These are phyloP conservation scores for Sipha maydis DNA, from an alignment of 2,888 invertebrate species.

Conservation along the genomic window DNA sequence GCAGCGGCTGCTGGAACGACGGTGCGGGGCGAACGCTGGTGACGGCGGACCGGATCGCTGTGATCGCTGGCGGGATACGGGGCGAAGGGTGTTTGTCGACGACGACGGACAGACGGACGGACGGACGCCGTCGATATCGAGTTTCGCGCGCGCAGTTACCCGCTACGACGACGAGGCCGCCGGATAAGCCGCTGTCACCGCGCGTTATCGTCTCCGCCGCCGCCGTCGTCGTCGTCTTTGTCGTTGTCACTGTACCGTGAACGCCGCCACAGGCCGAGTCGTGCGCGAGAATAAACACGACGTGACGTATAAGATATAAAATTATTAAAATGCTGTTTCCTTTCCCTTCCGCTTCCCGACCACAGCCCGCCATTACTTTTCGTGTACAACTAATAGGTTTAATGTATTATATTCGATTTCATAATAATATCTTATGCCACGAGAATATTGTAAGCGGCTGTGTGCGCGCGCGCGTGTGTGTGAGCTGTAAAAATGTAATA, in stretches of 20 bases:
- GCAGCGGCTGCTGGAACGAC: neutral
- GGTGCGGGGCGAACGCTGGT: neutral
- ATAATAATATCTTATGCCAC: neutral
- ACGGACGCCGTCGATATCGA: constrained; percentile 42
- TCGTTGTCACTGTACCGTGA: constrained; percentile 15
- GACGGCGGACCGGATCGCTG: constrained; percentile 1
- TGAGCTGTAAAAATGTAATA: too few species aligned
- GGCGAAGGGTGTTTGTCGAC: constrained; percentile 35
- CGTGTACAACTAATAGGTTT: too few species aligned
- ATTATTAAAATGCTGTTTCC: neutral
- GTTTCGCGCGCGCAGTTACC: constrained; percentile 37
- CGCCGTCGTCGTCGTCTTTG: neutral
- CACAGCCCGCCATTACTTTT: neutral
- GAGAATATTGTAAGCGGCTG: neutral
- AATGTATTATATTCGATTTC: neutral
- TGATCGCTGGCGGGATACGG: neutral
- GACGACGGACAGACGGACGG: constrained; percentile 31
- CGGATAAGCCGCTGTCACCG: constrained; percentile 53
- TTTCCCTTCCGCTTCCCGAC: neutral
- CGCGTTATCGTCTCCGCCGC: constrained; percentile 46
- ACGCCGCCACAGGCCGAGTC: neutral
- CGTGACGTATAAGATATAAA: neutral
- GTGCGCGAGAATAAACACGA: constrained; percentile 37
- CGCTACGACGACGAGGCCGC: constrained; percentile 3
- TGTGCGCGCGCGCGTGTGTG: too few species aligned